Evolutionary conservation across 2,797 vertebrate genomes (phyloP).

Genomic region (Centroberyx gerrardi): DNA sequence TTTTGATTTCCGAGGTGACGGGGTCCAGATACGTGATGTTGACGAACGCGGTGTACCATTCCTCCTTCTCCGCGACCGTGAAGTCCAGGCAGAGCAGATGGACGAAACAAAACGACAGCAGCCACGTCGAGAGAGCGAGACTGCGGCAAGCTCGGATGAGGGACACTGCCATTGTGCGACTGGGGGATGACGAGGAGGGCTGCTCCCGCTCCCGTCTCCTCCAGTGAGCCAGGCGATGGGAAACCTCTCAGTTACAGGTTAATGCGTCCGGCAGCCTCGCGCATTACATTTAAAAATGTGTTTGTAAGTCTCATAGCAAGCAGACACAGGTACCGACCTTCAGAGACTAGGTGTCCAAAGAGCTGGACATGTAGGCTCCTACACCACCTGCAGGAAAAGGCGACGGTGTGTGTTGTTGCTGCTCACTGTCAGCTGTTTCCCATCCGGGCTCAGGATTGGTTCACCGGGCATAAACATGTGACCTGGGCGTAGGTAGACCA

Average conservation of each 20-base stretch:
- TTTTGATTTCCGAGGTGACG: slow-evolving; percentile 84
- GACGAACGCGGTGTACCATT: slow-evolving; percentile 99
- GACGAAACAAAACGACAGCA: slow-evolving; percentile 96
- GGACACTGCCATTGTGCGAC: slow-evolving; percentile 88
- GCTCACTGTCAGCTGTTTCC: slow-evolving; percentile 69
- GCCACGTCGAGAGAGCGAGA: slow-evolving; percentile 96
- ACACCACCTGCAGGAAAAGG: slow-evolving; percentile 51
- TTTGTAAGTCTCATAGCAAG: neutral
- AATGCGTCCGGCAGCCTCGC: too few species aligned
- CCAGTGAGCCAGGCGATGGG: neutral
- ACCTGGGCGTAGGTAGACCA: slow-evolving; percentile 41
- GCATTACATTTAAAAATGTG: neutral
- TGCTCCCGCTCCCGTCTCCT: slow-evolving; percentile 26
- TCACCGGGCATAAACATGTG: slow-evolving; percentile 47
- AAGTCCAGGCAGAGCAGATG: slow-evolving; percentile 97
- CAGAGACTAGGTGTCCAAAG: neutral
- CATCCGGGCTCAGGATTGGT: slow-evolving; percentile 57
- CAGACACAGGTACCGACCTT: neutral
- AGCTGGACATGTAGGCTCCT: slow-evolving; percentile 25
- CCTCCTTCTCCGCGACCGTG: slow-evolving; percentile 97
- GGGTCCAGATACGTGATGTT: slow-evolving; percentile 96
- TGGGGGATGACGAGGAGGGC: slow-evolving; percentile 55
- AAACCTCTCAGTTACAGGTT: slow-evolving; percentile 1
- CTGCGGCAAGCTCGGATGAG: slow-evolving; percentile 94
- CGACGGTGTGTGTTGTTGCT: slow-evolving; percentile 58